Evolutionary conservation across 2,888 invertebrate genomes (phyloP), one percentile per base, ranked within the genome.

Genomic region (Noctua fimbriata): DNA sequence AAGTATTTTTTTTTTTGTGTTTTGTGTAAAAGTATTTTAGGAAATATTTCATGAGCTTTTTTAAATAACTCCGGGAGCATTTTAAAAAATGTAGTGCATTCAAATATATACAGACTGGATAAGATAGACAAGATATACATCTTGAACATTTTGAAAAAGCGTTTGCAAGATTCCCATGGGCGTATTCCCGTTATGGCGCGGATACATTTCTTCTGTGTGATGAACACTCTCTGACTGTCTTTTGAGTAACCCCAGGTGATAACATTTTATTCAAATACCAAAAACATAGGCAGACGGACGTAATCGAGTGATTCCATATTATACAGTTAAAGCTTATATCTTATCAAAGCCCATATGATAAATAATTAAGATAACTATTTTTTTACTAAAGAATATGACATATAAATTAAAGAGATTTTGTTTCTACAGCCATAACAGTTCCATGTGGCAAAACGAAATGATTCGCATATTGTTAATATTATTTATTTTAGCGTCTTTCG

Each of bases 391-490:
- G 70, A n/a, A 41, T 28, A 41, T 21, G 71, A n/a, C n/a, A 84
- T 82, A 84, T 83, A 84, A 82, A 81, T 81, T 83, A 87, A 85
- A 78, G n/a, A 84, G 75, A 86, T 86, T 87, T 87, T 55, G 73
- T 83, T 21, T 70, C 70, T 78, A 81, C n/a, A 14, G 36, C 18
- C 73, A 72, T 79, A 9, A 78, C 1, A 32, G 66, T 72, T 79
- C 67, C 78, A 76, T 75, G 79, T 78, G 65, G 41, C n/a, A 0
- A 21, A 52, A 78, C 69, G 69, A 82, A 87, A 91, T 90, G 88
- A 74, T 86, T 73, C 76, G 74, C 32, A 69, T 83, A 49, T 65
- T 88, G 18, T 69, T 88, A 49, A 73, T 90, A 21, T 58, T 87
- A 24, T 52, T 83, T 60, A 73, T 84, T 47, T 73, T 87, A 16